phyloP scores from a whole-genome alignment of 2,888 invertebrate species.

The Glomeris marginata region DNA sequence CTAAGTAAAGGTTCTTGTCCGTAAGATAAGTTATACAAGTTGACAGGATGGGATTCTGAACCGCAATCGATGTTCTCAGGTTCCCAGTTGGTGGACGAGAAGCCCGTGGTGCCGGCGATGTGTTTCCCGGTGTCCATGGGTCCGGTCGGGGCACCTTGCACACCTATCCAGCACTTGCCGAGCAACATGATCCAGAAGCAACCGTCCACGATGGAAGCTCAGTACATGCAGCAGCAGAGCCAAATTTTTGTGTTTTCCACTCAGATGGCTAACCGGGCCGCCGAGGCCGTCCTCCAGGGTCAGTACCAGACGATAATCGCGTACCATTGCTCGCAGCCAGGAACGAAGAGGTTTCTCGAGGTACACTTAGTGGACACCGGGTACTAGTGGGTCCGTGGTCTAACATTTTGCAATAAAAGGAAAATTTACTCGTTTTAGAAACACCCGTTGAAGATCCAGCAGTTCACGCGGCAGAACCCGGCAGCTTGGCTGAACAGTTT shows the following conservation, averaged over 20 bases:
- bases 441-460: conserved; percentile 76
- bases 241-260: conserved; percentile 97
- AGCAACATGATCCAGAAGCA: conserved; percentile 59
- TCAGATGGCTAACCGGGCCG: conserved; percentile 81
- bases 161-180: conserved; percentile 32
- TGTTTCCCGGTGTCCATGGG: neutral
- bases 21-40: no score
- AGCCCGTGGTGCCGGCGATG: neutral
- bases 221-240: conserved; percentile 88
- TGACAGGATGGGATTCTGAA: no score
- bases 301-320: conserved; percentile 84
- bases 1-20: no score
- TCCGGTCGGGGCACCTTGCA: neutral
- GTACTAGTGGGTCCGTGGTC: no score
- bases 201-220: conserved; percentile 55
- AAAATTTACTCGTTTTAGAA: conserved; percentile 44
- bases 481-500: conserved; percentile 65
- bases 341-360: conserved; percentile 87
- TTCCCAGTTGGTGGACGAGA: neutral
- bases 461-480: conserved; percentile 67
- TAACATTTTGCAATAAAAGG: no score
- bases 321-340: conserved; percentile 88
- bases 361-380: conserved; percentile 33
- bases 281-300: conserved; percentile 76
- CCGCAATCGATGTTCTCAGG: no score